These are phyloP conservation scores for Timandra comae DNA, from an alignment of 2,888 invertebrate species.

Conservation along the genomic window DNA sequence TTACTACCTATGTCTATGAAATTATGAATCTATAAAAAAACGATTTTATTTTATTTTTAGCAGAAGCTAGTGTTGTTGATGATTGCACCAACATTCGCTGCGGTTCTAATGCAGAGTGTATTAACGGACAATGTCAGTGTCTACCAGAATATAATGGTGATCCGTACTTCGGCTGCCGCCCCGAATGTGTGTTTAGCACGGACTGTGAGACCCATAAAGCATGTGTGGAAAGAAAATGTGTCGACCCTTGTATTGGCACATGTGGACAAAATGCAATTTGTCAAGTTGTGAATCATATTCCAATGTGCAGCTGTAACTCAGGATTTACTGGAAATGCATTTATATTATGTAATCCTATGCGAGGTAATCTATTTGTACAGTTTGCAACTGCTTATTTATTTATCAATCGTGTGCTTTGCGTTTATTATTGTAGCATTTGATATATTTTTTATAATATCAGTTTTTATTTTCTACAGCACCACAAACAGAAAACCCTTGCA, in stretches of 20 bases:
- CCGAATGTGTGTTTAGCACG: constrained; percentile 86
- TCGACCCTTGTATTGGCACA: constrained; percentile 83
- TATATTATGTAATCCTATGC: constrained; percentile 65
- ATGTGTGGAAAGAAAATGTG: constrained; percentile 85
- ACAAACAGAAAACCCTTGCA: constrained; percentile 76
- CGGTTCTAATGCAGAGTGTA: constrained; percentile 80
- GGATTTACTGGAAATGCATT: constrained; percentile 79
- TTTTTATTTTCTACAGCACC: constrained; percentile 31
- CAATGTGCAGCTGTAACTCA: constrained; percentile 80
- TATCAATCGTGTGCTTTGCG: too few relatives aligned
- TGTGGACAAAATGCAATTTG: constrained; percentile 81
- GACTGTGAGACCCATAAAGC: constrained; percentile 83
- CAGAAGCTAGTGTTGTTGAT: constrained; percentile 60
- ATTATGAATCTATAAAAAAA: too few relatives aligned
- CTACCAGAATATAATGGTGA: constrained; percentile 84
- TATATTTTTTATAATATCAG: constrained; percentile 4
- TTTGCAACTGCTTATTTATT: too few relatives aligned
- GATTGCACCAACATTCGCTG: constrained; percentile 84
- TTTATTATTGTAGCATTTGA: too few relatives aligned
- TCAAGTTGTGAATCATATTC: constrained; percentile 80
- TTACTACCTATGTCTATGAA: too few relatives aligned
- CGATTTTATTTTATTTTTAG: constrained; percentile 28
- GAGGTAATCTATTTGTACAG: too few relatives aligned
- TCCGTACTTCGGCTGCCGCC: constrained; percentile 84
- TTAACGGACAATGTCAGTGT: constrained; percentile 83